Percentiles rank a stretch among this genome's conserved stretches.
phyloP scores from a whole-genome alignment of 1,140 invertebrate species.

The Eueides isabella region DNA sequence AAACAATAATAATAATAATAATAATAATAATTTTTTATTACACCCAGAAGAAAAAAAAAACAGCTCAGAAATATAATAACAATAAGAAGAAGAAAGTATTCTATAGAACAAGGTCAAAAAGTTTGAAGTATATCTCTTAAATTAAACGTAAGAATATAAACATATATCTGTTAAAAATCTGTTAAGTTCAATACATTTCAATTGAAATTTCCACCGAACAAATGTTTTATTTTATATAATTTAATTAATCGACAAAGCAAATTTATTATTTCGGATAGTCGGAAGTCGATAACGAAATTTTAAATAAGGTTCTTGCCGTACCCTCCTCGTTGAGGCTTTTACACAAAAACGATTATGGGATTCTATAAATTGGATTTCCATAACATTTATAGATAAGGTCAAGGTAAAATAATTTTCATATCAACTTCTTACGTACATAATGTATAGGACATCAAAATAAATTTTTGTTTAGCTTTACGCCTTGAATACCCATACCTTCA shows the following conservation, averaged over 20 bases:
- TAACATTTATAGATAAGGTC: neutral
- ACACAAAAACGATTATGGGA: constrained; percentile 5
- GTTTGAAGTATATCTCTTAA: no score
- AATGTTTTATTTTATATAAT: constrained; percentile 19
- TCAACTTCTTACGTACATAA: neutral
- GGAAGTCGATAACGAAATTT: constrained; percentile 28
- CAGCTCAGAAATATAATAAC: no score
- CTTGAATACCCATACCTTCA: no score
- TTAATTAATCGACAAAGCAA: constrained; percentile 32
- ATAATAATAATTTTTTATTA: no score
- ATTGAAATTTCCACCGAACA: neutral
- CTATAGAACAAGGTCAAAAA: no score
- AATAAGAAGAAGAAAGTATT: no score
- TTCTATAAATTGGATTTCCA: neutral
- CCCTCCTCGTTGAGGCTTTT: constrained; percentile 14
- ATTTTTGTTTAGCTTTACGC: no score
- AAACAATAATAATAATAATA: no score
- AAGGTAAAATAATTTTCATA: neutral
- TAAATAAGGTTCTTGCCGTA: constrained; percentile 9
- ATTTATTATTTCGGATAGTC: constrained; percentile 26
- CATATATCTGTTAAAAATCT: neutral
- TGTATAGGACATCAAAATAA: neutral
- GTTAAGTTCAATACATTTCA: neutral
- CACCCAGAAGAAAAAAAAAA: no score
- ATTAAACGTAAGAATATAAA: neutral